A percentile compares a stretch with the other conserved stretches of the same genome.
Conservation (phyloP, 2,113 vertebrate species). For the Stercorarius parasiticus region DNA sequence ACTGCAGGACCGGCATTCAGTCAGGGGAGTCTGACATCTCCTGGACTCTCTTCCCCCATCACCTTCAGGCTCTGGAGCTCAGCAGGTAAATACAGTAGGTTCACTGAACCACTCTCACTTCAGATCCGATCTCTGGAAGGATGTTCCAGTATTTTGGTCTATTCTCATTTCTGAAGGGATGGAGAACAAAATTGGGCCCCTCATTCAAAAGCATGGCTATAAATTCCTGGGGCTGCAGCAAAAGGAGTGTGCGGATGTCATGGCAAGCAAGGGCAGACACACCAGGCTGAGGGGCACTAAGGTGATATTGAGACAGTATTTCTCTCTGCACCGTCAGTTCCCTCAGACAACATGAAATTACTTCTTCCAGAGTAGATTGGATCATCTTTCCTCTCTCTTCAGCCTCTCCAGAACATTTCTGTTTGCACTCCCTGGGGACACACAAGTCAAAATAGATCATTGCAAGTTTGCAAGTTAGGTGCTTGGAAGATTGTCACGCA, state of each 20-base stretch:
- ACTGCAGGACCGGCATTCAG: neutral
- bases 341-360: neutral
- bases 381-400: neutral
- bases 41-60: fast-evolving
- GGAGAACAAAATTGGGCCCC: neutral
- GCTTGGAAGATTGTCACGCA: neutral
- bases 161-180: neutral
- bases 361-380: neutral
- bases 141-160: neutral
- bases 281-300: neutral
- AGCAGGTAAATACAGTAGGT: neutral
- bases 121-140: neutral
- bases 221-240: neutral
- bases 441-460: neutral
- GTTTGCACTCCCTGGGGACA: neutral
- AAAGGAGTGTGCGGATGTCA: neutral
- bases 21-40: neutral
- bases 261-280: neutral
- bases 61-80: neutral
- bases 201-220: neutral
- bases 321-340: neutral
- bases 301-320: neutral
- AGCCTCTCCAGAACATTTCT: neutral
- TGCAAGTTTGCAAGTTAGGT: neutral
- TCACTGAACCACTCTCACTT: neutral